Evolutionary conservation across 2,888 invertebrate species (phyloP), one percentile per base, ranked within the genome.

Genomic region (Pherbina coryleti): DNA sequence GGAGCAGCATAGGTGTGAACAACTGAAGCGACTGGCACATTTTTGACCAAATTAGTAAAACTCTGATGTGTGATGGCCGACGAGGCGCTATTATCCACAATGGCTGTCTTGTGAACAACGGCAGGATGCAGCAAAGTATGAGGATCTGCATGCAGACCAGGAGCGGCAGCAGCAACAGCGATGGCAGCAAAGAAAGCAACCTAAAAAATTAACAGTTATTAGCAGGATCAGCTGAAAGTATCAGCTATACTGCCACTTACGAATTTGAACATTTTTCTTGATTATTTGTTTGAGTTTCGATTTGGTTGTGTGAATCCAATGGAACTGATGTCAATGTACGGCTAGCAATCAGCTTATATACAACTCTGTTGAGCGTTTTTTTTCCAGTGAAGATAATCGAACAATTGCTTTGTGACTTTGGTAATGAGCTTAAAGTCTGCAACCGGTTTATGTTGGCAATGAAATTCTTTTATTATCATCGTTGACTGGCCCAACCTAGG

Each of bases 141-240:
- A 2, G 87, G 84, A 77, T 84, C 81, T 60, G 86, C 82, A 9
- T 87, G 55, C 34, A 87, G 84, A 74, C 88, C 88, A 71, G 89
- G 89, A 78, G 87, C 87, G 77, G 90, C 90, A 74, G 88, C 85
- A 55, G 88, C 89, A 69, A 88, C 84, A 78, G 93, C 91, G 84
- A 92, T 89, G 82, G 93, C 89, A 90, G 92, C 92, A 88, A 92
- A 92, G 89, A 93, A 91, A 90, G 92, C 92, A 91, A 92, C 78
- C 86, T 86, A 67, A 44, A 22, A 22, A 22, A 55, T 3, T 22
- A 9, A 19, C 8, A 14, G 28, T 34, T n/a, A 64, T 64, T 34
- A 25, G 14, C 28, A 60, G 25, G 7, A 17, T 14, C 22, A 34
- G n/a, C 0, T 28, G 5, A 17, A 53, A 55, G 51, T 17, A 17